These are phyloP conservation scores for Australoheros scitulus DNA, from an alignment of 2,113 vertebrate species.

Conservation along the genomic window DNA sequence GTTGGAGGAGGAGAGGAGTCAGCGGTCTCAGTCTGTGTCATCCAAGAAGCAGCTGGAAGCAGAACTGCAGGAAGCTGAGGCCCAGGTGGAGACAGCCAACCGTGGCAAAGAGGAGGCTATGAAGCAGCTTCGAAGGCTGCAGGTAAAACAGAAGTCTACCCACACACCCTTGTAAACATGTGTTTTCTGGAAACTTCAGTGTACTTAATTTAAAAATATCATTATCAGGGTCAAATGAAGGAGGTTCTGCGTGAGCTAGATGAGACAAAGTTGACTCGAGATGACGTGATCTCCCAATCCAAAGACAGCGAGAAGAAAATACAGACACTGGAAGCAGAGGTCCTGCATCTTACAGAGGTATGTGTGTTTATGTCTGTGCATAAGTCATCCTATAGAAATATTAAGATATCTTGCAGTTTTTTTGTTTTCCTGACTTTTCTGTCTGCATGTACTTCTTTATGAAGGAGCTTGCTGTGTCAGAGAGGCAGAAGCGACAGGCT, in stretches of 20 bases:
- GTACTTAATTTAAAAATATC: not conserved
- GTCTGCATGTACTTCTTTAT: not conserved
- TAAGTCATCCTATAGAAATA: not conserved
- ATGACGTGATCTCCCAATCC: slow-evolving; percentile 83
- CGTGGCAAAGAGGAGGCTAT: slow-evolving; percentile 86
- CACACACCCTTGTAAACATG: not conserved
- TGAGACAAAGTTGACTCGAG: slow-evolving; percentile 81
- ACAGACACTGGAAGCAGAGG: slow-evolving; percentile 87
- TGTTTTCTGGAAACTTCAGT: fast-evolving
- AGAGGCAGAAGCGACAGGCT: slow-evolving; percentile 85
- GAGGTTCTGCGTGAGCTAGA: slow-evolving; percentile 88
- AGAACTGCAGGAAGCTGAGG: slow-evolving; percentile 86
- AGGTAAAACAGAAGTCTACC: slow-evolving; percentile 73
- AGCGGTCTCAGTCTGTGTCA: slow-evolving; percentile 81
- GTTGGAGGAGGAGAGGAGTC: slow-evolving; percentile 87
- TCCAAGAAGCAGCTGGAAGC: slow-evolving; percentile 87
- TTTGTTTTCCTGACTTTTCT: not conserved
- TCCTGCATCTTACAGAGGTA: slow-evolving; percentile 87
- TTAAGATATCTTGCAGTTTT: not conserved
- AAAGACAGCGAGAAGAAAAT: slow-evolving; percentile 89
- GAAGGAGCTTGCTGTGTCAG: slow-evolving; percentile 86
- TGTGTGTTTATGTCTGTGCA: slow-evolving; percentile 35
- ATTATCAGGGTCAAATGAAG: slow-evolving; percentile 86
- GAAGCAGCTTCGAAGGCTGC: slow-evolving; percentile 85
- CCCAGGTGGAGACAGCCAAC: slow-evolving; percentile 78